These are phyloP conservation scores for Anas bahamensis DNA, from an alignment of 2,797 vertebrate species.

Conservation along the genomic window DNA sequence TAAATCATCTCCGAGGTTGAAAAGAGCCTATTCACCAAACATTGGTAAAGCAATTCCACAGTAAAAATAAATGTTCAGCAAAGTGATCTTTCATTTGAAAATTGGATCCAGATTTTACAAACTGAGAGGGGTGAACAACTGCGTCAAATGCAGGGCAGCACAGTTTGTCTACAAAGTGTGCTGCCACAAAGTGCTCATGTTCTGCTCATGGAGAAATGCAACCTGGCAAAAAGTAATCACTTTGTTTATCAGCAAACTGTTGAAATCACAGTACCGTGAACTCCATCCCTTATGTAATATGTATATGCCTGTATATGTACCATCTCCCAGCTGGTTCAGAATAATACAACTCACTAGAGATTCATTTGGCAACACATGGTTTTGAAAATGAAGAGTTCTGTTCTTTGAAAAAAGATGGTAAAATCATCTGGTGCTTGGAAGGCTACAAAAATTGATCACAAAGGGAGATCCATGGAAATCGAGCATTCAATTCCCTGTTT, in stretches of 20 bases:
- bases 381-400: conserved; percentile 65
- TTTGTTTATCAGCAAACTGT: conserved; percentile 35
- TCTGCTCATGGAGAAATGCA: conserved; percentile 5
- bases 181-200: conserved; percentile 1
- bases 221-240: conserved; percentile 4
- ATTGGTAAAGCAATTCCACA: conserved; percentile 66
- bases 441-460: conserved; percentile 42
- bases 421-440: conserved; percentile 36
- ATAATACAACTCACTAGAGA: conserved; percentile 49
- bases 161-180: conserved; percentile 16
- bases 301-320: background rate
- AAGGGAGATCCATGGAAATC: conserved; percentile 31
- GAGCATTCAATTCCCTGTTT: conserved; percentile 2
- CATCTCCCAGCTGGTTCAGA: conserved; percentile 30
- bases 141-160: conserved; percentile 4
- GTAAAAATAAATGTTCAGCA: conserved; percentile 75
- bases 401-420: conserved; percentile 72
- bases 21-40: conserved; percentile 67
- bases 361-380: conserved; percentile 20
- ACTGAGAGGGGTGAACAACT: conserved; percentile 41
- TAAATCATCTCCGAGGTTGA: conserved; percentile 51
- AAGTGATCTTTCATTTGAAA: conserved; percentile 78
- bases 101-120: conserved; percentile 77
- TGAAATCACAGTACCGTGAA: background rate
- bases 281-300: background rate